These are phyloP conservation scores for Chascanopsetta lugubris DNA, from an alignment of 2,113 vertebrate genomes.

Conservation along the genomic window DNA sequence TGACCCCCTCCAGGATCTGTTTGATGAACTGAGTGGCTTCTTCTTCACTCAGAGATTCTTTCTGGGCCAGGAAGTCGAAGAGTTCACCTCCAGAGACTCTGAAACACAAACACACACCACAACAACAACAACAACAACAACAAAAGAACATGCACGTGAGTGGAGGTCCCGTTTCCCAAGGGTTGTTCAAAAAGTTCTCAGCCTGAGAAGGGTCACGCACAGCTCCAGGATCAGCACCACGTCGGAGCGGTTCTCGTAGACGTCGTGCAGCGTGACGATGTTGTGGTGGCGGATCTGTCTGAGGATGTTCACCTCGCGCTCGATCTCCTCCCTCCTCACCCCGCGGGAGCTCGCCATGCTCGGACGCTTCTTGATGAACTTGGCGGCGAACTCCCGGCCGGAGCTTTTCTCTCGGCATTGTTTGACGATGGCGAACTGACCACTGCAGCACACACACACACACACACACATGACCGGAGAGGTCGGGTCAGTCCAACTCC, in stretches of 20 bases:
- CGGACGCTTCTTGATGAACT: constrained; percentile 97
- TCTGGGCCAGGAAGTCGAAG: constrained; percentile 97
- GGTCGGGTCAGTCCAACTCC: background rate
- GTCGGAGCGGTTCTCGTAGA: constrained; percentile 95
- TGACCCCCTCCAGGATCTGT: constrained; percentile 94
- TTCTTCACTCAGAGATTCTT: constrained; percentile 95
- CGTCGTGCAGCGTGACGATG: constrained; percentile 90
- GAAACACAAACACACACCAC: no score
- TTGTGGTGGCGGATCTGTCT: constrained; percentile 89
- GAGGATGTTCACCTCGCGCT: constrained; percentile 93
- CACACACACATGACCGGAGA: no score
- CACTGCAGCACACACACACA: constrained; percentile 76
- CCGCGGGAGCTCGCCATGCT: constrained; percentile 89
- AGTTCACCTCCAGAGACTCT: constrained; percentile 97
- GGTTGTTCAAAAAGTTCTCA: no score
- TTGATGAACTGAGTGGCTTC: constrained; percentile 97
- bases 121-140: no score
- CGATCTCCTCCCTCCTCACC: constrained; percentile 90
- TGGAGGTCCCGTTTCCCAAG: no score
- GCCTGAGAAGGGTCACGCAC: constrained; percentile 85
- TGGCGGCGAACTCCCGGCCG: constrained; percentile 87
- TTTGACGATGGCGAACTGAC: constrained; percentile 97
- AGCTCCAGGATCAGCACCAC: constrained; percentile 97
- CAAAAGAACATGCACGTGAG: no score
- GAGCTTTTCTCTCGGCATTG: constrained; percentile 88